Evolutionary conservation across 2,113 vertebrate species (phyloP), one percentile per base, ranked within the genome.

Genomic region (Rhea pennata): DNA sequence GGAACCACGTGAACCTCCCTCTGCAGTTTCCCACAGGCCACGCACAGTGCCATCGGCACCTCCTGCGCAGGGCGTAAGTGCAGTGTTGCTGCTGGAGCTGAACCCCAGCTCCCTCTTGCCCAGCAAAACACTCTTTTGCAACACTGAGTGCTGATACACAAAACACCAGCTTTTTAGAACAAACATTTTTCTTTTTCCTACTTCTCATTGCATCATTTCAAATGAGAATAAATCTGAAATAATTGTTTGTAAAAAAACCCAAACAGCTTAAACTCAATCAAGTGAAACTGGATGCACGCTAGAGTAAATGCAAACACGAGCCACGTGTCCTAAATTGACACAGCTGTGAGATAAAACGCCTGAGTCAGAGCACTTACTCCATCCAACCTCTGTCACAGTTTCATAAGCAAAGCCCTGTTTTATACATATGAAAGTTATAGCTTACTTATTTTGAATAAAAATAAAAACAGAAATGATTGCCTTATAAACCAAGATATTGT

Each of bases 21-120:
- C 69, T 72, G 51, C 76, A 51, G 12, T 1, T 1, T 8, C 33
- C 27, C 26, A 39, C 36, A 22, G 24, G 17, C 50, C 26, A 53
- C 44, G 14, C 14, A 15, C 20, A 22, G 59, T 19, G 13, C 61
- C 66, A 64, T 66, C 69, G 27, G 39, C 31, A 26, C 24, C 74
- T 39, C 44, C 80, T 77, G 75, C n/a, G 73, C 2, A 1, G 0
- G 12, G 3, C 36, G 5, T 31, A 53, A 58, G 46, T 3, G 33
- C 33, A 27, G 9, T 26, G 58, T 1, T 46, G 7, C 44, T 6
- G 1, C 39, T 1, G 1, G 12, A 2, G 23, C 0, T 6, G 15
- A 70, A 36, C 20, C 6, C 27, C 44, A 76, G 2, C 20, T 56
- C 36, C 9, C 22, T 33, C 3, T 6, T 0, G 1, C 29, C 85